Evolutionary conservation across 2,113 vertebrate species (phyloP).

Genomic region (Glareola pratincola): DNA sequence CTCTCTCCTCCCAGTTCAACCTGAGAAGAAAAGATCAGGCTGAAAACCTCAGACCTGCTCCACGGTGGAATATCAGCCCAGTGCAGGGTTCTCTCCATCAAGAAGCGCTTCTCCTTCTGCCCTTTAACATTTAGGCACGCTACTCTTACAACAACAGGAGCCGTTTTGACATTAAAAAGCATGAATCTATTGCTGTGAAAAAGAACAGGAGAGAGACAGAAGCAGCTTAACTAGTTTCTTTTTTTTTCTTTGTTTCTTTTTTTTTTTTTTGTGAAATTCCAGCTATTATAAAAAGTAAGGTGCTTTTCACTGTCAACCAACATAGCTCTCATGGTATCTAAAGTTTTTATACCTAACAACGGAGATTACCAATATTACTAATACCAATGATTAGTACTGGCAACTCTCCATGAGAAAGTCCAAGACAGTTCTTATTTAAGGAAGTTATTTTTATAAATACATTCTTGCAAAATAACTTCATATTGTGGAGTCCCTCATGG

Average conservation of each 20-base stretch:
- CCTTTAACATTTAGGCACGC: not conserved
- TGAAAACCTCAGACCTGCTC: not conserved
- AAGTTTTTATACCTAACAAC: not conserved
- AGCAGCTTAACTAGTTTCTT: not conserved
- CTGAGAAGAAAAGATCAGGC: not conserved
- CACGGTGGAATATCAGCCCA: too few relatives aligned
- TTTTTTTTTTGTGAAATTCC: not conserved
- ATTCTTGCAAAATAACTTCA: not conserved
- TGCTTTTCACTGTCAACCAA: not conserved
- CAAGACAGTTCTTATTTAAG: not conserved
- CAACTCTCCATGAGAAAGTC: not conserved
- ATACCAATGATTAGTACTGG: not conserved
- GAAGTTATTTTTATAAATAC: not conserved
- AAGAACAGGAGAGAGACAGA: not conserved
- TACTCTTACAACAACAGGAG: not conserved
- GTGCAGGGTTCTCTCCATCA: not conserved
- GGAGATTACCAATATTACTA: not conserved
- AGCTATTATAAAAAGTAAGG: constrained; percentile 21
- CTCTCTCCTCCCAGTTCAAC: not conserved
- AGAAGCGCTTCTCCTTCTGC: not conserved
- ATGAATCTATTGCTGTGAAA: not conserved
- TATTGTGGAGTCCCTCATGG: not conserved
- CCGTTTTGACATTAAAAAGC: not conserved
- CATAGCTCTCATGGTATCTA: not conserved
- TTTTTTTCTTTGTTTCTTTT: accelerated